Evolutionary conservation across 2,113 vertebrate genomes (phyloP), one percentile per base, ranked within the genome.

Genomic region (Vanacampus margaritifer): DNA sequence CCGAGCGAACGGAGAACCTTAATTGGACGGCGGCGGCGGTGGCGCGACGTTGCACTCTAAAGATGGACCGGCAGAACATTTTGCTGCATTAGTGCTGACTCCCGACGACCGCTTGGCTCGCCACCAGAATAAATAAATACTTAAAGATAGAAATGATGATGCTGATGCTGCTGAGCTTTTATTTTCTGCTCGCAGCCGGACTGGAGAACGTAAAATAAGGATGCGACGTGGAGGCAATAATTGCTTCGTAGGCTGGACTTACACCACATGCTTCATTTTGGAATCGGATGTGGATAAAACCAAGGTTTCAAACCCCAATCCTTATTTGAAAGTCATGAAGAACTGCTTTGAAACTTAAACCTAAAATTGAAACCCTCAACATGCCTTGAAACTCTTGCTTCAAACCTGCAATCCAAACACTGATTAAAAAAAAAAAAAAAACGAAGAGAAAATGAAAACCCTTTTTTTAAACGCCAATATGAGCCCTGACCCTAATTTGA

Each of bases 111-210:
- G 23, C 32, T 36, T 16, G 28, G 23, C 32, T 36, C 28, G 28
- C 32, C 23, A 14, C 51, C 51, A n/a, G n/a, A n/a, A 17, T 7
- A 17, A 56, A 35, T 19, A 21, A 21, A 28, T 32, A 32, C 2
- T 2, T 32, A 19, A 12, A 36, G 39, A 60, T 17, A 16, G 23
- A 11, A 37, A 39, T 39, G 35, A 21, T 37, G 58, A n/a, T n/a
- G n/a, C n/a, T n/a, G n/a, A 14, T 23, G 36, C 21, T 23, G 59
- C 36, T 23, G 59, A 54, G 72, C 65, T 71, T 82, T 86, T 74
- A 67, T 84, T 60, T 77, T 24, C 35, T 66, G 68, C 69, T 6
- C 12, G 35, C 58, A 60, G 35, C 58, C 39, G 35, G 11, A 37
- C 19, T 3, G 21, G 12, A 4, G 21, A 60, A 36, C 19, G 37